Evolutionary conservation across 2,797 vertebrate genomes (phyloP).

Genomic region (Dipus sagitta): DNA sequence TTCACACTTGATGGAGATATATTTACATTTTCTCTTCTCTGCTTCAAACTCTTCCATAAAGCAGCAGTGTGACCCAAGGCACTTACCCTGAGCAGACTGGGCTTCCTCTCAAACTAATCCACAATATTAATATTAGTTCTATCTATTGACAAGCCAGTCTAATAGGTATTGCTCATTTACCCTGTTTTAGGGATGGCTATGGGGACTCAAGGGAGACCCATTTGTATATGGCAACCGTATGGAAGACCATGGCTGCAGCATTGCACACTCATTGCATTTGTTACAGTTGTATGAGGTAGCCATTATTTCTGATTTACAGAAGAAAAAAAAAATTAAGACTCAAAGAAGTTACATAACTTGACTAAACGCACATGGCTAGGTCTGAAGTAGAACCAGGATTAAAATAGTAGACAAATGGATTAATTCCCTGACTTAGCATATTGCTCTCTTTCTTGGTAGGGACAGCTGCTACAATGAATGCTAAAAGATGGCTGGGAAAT

Average conservation of each 20-base stretch:
- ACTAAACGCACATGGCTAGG: background rate
- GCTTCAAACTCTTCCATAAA: background rate
- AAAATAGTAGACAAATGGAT: rapidly evolving
- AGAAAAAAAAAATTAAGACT: background rate
- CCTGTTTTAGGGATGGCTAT: background rate
- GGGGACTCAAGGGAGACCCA: too few species aligned
- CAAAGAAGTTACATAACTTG: background rate
- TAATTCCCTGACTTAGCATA: background rate
- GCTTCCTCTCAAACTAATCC: background rate
- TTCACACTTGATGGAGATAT: background rate
- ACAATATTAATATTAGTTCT: background rate
- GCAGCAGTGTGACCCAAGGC: background rate
- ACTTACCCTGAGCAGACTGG: background rate
- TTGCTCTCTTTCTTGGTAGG: background rate
- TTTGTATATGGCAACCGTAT: background rate
- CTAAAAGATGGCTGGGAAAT: background rate
- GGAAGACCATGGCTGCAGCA: background rate
- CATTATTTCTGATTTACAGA: constrained; percentile 2
- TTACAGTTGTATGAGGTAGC: background rate
- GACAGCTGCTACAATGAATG: background rate
- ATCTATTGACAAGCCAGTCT: background rate
- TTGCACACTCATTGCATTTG: background rate
- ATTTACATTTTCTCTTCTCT: background rate
- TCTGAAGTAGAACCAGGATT: background rate
- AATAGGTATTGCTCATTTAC: background rate